Conservation (phyloP, 2,113 vertebrate species). For the Tympanuchus pallidicinctus region DNA sequence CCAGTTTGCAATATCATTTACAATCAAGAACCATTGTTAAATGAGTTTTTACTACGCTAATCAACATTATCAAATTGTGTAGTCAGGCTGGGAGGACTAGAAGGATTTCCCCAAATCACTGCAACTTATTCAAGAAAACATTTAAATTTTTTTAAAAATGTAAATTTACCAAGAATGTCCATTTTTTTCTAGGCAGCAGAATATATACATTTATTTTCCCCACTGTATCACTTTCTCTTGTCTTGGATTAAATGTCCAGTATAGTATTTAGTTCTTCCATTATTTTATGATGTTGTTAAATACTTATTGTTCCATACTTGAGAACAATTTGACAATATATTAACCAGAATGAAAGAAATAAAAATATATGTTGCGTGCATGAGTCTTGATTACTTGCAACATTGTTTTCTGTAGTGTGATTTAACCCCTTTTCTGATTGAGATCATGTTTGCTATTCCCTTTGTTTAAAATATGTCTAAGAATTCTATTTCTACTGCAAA, state of each 20-base stretch:
- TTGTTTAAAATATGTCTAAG: slow-evolving; percentile 82
- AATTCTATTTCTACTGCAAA: slow-evolving; percentile 95
- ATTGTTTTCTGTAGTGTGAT: slow-evolving; percentile 59
- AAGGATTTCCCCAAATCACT: background rate
- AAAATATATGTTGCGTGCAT: background rate
- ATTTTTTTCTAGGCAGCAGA: background rate
- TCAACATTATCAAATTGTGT: background rate
- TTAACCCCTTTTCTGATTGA: slow-evolving; percentile 76
- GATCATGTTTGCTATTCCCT: slow-evolving; percentile 75
- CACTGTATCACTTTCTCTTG: background rate
- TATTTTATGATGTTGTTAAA: slow-evolving; percentile 26
- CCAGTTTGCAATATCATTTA: background rate
- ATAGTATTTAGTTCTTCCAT: background rate
- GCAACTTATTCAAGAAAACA: background rate
- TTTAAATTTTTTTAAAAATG: background rate
- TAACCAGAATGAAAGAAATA: slow-evolving; percentile 39
- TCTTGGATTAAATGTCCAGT: slow-evolving; percentile 1
- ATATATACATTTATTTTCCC: background rate
- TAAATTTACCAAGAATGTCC: background rate
- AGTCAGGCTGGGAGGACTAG: background rate
- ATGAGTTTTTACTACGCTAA: background rate
- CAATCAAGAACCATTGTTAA: background rate
- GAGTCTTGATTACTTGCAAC: slow-evolving; percentile 54
- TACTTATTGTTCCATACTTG: background rate
- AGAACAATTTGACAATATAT: background rate